Percentiles rank a stretch among this genome's conserved stretches.
Evolutionary conservation across 2,113 vertebrate genomes (phyloP).

Genomic region (Phalacrocorax aristotelis): DNA sequence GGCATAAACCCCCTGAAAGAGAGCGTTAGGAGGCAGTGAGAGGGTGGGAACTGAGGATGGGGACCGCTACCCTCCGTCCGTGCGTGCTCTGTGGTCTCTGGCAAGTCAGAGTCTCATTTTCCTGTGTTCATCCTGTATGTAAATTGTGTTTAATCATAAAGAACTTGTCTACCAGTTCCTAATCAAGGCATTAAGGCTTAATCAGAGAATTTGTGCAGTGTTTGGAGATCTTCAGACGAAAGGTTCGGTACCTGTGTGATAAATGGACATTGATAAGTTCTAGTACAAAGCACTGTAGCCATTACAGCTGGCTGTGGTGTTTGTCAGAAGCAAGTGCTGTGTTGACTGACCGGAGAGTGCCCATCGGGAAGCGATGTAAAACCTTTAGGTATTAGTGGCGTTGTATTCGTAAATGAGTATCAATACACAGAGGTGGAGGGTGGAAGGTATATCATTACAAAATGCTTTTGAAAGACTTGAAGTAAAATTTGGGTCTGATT

Average conservation of each 20-base stretch:
- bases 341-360: background rate
- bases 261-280: background rate
- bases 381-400: background rate
- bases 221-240: slow-evolving; percentile 12
- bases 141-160: background rate
- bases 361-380: background rate
- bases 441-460: background rate
- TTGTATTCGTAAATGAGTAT: background rate
- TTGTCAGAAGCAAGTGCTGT: background rate
- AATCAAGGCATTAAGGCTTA: slow-evolving; percentile 6
- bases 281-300: background rate
- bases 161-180: background rate
- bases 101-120: background rate
- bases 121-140: background rate
- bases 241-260: background rate
- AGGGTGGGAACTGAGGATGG: background rate
- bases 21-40: rapidly evolving
- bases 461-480: background rate
- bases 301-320: background rate
- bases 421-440: background rate
- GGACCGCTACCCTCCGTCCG: rapidly evolving
- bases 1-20: rapidly evolving
- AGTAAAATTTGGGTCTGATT: background rate
- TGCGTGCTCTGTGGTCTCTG: rapidly evolving
- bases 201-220: background rate